Percentiles rank a stretch among this genome's conserved stretches.
phyloP scores from a whole-genome alignment of 2,113 vertebrate genomes.

The Edolisoma coerulescens region DNA sequence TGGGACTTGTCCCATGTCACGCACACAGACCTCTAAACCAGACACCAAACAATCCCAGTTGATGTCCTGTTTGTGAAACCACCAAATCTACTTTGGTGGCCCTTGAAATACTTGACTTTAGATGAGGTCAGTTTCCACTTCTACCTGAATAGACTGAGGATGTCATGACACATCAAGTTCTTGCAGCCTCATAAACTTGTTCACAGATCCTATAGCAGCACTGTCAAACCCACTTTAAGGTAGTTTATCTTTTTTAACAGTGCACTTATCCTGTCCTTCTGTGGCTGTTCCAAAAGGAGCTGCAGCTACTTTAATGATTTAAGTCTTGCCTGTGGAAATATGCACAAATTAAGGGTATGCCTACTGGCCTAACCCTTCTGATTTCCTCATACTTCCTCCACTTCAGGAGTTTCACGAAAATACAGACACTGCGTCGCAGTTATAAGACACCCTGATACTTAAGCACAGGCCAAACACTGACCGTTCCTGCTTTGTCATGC shows the following conservation, averaged over 20 bases:
- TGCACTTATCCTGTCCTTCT: background rate
- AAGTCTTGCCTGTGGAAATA: background rate
- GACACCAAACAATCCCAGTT: background rate
- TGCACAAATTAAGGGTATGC: background rate
- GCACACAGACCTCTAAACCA: background rate
- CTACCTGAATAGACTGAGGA: background rate
- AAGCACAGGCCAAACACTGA: background rate
- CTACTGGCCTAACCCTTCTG: background rate
- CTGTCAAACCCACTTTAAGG: background rate
- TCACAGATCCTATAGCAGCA: background rate
- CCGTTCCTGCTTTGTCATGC: constrained; percentile 1
- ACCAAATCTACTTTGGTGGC: background rate
- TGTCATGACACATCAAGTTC: background rate
- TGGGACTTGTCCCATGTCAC: background rate
- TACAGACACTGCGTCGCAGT: background rate
- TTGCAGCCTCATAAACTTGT: background rate
- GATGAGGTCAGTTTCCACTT: background rate
- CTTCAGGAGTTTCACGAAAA: background rate
- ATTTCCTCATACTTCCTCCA: background rate
- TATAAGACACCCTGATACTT: constrained; percentile 9
- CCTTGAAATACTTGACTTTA: background rate
- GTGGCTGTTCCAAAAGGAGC: background rate
- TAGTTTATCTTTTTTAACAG: background rate
- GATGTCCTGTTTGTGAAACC: background rate
- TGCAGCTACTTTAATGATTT: background rate